Evolutionary conservation across 2,888 invertebrate species (phyloP).

Genomic region (Meganola albula): DNA sequence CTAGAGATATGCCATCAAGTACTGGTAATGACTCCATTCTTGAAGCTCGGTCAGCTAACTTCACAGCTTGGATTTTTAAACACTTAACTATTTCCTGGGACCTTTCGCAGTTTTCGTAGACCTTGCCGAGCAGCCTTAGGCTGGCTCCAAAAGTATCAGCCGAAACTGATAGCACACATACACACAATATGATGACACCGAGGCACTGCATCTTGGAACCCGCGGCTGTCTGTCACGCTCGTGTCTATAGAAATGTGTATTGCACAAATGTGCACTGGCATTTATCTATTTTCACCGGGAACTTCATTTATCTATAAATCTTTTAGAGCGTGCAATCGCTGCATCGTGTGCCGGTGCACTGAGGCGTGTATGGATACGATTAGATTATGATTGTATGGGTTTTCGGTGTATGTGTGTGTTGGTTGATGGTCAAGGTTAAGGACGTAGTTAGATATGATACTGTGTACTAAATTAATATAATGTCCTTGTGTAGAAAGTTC

Average conservation of each 20-base stretch:
- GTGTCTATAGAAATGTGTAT: constrained; percentile 73
- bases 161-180: constrained; percentile 50
- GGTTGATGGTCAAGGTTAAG: constrained; percentile 51
- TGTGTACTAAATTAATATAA: constrained; percentile 16
- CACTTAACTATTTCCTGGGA: constrained; percentile 82
- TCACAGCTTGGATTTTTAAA: constrained; percentile 83
- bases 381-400: constrained; percentile 34
- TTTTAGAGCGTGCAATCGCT: constrained; percentile 79
- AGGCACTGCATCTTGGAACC: constrained; percentile 65
- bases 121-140: constrained; percentile 69
- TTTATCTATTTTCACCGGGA: constrained; percentile 79
- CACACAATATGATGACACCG: constrained; percentile 61
- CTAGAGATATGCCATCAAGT: constrained; percentile 79
- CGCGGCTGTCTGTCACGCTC: constrained; percentile 62
- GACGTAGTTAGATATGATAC: too few species aligned
- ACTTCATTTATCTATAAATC: constrained; percentile 78
- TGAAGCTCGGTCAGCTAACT: constrained; percentile 80
- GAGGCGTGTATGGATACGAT: constrained; percentile 45
- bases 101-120: constrained; percentile 80
- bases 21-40: constrained; percentile 79
- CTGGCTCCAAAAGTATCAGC: constrained; percentile 64
- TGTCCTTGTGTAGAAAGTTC: too few species aligned
- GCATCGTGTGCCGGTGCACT: constrained; percentile 71
- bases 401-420: constrained; percentile 37
- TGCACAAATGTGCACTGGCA: constrained; percentile 70